A percentile compares a stretch with the other conserved stretches of the same genome.
Evolutionary conservation across 2,113 vertebrate genomes (phyloP).

Genomic region (Gasterosteus nipponicus): DNA sequence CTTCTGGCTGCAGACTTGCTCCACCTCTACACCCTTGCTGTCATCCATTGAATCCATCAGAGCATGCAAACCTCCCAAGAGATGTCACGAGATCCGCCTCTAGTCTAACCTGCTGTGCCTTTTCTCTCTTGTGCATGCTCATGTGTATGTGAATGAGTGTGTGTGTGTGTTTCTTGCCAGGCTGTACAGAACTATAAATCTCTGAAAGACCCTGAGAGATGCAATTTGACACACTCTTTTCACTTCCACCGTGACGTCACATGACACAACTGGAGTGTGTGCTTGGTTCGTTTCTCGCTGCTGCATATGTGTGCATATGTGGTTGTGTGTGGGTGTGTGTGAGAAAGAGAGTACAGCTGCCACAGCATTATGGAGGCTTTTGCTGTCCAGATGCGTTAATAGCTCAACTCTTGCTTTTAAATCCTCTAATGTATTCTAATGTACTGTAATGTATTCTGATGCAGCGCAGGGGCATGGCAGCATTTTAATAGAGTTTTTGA

Average conservation of each 20-base stretch:
- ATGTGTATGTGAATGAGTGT: background rate
- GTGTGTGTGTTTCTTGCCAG: slow-evolving; percentile 24
- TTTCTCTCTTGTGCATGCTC: background rate
- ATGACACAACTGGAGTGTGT: slow-evolving; percentile 14
- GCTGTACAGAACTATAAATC: slow-evolving; percentile 27
- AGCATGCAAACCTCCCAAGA: slow-evolving; percentile 30
- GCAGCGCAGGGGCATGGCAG: slow-evolving; percentile 55
- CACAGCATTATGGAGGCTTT: slow-evolving; percentile 65
- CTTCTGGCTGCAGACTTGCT: slow-evolving; percentile 24
- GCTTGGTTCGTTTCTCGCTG: slow-evolving; percentile 18
- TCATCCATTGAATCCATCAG: slow-evolving; percentile 17
- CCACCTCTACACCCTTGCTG: slow-evolving; percentile 10
- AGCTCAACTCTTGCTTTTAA: slow-evolving; percentile 70
- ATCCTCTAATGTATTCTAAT: slow-evolving; percentile 80
- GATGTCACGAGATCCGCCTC: slow-evolving; percentile 34
- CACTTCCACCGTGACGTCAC: slow-evolving; percentile 42
- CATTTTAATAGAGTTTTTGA: slow-evolving; percentile 75
- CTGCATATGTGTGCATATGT: background rate
- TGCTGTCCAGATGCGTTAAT: slow-evolving; percentile 74
- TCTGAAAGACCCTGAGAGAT: slow-evolving; percentile 34
- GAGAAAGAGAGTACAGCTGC: slow-evolving; percentile 21
- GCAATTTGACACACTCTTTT: slow-evolving; percentile 60
- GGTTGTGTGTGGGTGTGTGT: background rate
- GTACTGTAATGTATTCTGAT: slow-evolving; percentile 79
- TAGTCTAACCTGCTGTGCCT: slow-evolving; percentile 22